Conservation (phyloP, 1,140 invertebrate genomes). For the Aradophagus sp. region DNA sequence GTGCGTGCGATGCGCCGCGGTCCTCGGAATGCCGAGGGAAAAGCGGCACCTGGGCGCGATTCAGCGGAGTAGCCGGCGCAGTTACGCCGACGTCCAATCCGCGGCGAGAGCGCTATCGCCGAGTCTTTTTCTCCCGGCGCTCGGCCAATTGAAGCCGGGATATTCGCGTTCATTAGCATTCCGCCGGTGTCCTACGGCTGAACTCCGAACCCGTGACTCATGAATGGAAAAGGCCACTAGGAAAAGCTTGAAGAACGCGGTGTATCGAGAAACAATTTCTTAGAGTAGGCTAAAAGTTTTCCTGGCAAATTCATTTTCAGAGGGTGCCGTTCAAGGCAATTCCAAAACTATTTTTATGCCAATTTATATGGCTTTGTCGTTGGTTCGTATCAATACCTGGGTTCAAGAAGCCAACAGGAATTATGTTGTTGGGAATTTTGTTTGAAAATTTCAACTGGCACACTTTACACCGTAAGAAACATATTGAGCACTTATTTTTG, state of each 20-base stretch:
- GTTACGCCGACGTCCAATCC: constrained; percentile 43
- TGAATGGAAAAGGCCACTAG: constrained; percentile 14
- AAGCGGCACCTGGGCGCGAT: constrained; percentile 38
- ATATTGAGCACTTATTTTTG: no score
- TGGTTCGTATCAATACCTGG: no score
- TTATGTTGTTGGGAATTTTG: no score
- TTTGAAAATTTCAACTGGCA: no score
- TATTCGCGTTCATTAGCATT: constrained; percentile 42
- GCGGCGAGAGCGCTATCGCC: constrained; percentile 44
- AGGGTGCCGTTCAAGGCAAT: no score
- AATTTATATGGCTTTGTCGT: no score
- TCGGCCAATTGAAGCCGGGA: no score
- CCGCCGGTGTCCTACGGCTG: constrained; percentile 10
- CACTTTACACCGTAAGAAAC: no score
- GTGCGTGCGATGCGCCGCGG: constrained; percentile 23
- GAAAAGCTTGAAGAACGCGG: not conserved
- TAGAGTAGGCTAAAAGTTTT: not conserved
- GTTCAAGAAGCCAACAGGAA: no score
- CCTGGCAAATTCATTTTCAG: not conserved
- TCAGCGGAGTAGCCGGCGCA: constrained; percentile 17
- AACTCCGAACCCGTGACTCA: constrained; percentile 42
- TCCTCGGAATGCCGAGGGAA: constrained; percentile 34
- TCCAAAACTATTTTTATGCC: no score
- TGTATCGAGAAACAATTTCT: no score
- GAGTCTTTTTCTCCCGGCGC: constrained; percentile 13